These are phyloP conservation scores for Scolanthus callimorphus DNA, from an alignment of 92 coral and sea anemone genomes.

Conservation along the genomic window DNA sequence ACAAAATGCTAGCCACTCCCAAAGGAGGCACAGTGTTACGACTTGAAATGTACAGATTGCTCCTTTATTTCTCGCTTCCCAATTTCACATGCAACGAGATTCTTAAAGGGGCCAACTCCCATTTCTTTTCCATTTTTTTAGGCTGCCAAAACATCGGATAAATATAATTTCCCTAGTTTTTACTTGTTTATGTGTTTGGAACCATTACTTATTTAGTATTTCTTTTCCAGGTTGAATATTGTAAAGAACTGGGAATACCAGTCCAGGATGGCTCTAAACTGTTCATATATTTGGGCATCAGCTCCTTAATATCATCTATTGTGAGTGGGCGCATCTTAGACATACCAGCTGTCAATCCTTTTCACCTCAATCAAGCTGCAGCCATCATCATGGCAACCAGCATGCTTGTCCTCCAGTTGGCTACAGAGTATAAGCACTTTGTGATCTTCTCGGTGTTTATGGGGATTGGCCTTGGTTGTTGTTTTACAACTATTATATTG, in stretches of 20 bases:
- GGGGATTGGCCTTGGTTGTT: constrained; percentile 10
- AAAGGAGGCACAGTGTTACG: no score
- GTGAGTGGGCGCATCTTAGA: constrained; percentile 12
- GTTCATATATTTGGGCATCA: constrained; percentile 12
- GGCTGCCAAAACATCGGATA: neutral
- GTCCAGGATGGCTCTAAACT: constrained; percentile 9
- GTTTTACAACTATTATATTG: constrained; percentile 7
- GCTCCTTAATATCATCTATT: constrained; percentile 6
- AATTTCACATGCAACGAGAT: neutral
- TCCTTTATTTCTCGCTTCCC: no score
- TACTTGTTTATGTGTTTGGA: no score
- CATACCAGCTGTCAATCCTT: constrained; percentile 13
- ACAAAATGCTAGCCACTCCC: no score
- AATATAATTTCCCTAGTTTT: no score
- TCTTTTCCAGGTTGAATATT: constrained; percentile 3
- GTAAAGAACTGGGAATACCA: constrained; percentile 19
- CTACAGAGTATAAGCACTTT: constrained; percentile 12
- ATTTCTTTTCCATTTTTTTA: no score
- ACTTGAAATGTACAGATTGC: no score
- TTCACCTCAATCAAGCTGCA: constrained; percentile 21
- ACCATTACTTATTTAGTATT: no score
- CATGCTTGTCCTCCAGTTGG: constrained; percentile 10
- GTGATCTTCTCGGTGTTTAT: constrained; percentile 17
- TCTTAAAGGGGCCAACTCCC: neutral
- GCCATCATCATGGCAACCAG: constrained; percentile 12